Percentiles rank a stretch among this genome's conserved stretches.
Evolutionary conservation across 1,140 invertebrate species (phyloP).

Genomic region (Listronotus oregonensis): DNA sequence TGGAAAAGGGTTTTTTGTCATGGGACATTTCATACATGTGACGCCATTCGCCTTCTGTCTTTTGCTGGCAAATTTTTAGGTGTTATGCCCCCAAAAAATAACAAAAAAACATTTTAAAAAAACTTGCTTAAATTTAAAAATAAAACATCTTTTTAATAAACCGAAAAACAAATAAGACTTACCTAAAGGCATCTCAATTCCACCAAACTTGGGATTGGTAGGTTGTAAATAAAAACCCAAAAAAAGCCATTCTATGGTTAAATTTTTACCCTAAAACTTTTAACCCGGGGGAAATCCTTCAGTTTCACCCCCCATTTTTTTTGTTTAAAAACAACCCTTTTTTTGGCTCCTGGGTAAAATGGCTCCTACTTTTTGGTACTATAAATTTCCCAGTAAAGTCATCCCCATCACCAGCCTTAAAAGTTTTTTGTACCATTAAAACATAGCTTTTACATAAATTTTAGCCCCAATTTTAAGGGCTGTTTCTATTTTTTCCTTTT

Average conservation of each 20-base stretch:
- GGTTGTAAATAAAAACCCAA: slow-evolving; percentile 90
- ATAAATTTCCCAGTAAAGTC: slow-evolving; percentile 98
- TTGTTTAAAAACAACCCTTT: slow-evolving; percentile 79
- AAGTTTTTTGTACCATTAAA: too few species aligned
- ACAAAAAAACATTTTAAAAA: too few species aligned
- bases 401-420: slow-evolving; percentile 75
- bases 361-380: slow-evolving; percentile 92
- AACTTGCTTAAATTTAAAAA: too few species aligned
- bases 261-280: slow-evolving; percentile 94
- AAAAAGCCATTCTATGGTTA: slow-evolving; percentile 95
- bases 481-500: slow-evolving; percentile 76
- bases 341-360: slow-evolving; percentile 84
- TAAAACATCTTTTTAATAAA: too few species aligned
- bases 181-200: slow-evolving; percentile 75
- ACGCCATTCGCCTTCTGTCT: slow-evolving; percentile 94
- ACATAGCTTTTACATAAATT: too few species aligned
- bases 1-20: slow-evolving; percentile 90
- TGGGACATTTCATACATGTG: slow-evolving; percentile 96
- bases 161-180: slow-evolving; percentile 68
- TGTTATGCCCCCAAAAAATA: slow-evolving; percentile 76
- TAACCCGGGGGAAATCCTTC: slow-evolving; percentile 86
- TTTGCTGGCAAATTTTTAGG: slow-evolving; percentile 92
- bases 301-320: slow-evolving; percentile 71
- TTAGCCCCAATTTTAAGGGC: neutral
- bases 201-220: slow-evolving; percentile 84